Evolutionary conservation across 2,888 invertebrate species (phyloP), one percentile per base, ranked within the genome.

Genomic region (Pegoplata infirma): DNA sequence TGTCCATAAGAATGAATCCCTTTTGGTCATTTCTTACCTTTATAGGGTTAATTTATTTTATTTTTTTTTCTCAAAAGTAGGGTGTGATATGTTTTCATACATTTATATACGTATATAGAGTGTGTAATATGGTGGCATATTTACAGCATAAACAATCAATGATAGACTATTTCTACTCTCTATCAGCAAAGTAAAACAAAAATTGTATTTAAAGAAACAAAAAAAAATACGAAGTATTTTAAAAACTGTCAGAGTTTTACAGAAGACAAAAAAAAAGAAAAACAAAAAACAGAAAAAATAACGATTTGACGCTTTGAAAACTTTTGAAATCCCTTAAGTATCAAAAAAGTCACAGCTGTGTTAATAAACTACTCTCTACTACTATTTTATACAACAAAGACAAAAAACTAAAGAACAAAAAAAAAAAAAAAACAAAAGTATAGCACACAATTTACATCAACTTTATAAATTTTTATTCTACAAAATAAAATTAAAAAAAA

Each of bases 241-340:
- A 8, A 44, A 68, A 69, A 76, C 59, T 49, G 74, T 49, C 53
- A 59, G 64, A 51, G 49, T 59, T n/a, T n/a, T n/a, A n/a, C n/a
- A n/a, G n/a, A n/a, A n/a, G n/a, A n/a, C n/a, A n/a, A n/a, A n/a
- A n/a, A n/a, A 46, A 68, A 19, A n/a, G 1, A 51, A 66, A 36
- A 64, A 44, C 25, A 36, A 53, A 73, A 64, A 8, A 12, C 19
- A 46, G 55, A 51, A 64, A 28, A 72, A 63, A 61, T 67, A 71
- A 75, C 71, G 40, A 61, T 79, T 75, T 75, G 71, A 79, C 74
- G 78, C 78, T 78, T 74, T 69, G 49, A 72, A 81, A 81, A 81
- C 73, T 81, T 76, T 73, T 71, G 10, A 88, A 87, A 85, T 88
- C 88, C 87, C 87, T 78, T 82, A 84, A 85, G 87, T 86, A 88